Evolutionary conservation across 2,888 invertebrate species (phyloP).

Genomic region (Callosobruchus maculatus): DNA sequence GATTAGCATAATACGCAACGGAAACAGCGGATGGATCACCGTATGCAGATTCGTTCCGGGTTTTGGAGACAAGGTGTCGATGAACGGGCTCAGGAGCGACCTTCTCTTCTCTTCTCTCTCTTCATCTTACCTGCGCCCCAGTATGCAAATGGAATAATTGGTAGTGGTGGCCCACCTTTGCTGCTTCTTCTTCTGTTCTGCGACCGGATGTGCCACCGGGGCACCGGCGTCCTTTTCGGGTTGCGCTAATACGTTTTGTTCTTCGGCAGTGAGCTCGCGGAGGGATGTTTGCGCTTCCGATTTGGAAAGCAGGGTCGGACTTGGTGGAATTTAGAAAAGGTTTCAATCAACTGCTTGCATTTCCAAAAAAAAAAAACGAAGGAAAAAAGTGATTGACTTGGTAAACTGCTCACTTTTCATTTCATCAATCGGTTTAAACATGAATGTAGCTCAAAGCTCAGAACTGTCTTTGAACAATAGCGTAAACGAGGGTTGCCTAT

Average conservation of each 20-base stretch:
- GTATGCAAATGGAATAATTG: conserved; percentile 43
- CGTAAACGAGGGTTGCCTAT: too few species aligned
- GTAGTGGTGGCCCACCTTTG: neutral
- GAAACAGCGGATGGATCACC: conserved; percentile 4
- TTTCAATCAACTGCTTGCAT: too few species aligned
- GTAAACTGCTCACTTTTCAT: too few species aligned
- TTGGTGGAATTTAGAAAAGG: too few species aligned
- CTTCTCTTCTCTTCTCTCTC: neutral
- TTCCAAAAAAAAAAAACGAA: too few species aligned
- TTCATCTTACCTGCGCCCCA: conserved; percentile 35
- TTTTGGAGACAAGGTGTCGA: neutral
- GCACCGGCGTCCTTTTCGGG: conserved; percentile 13
- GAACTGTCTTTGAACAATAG: too few species aligned
- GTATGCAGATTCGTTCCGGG: conserved; percentile 45
- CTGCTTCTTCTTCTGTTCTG: too few species aligned
- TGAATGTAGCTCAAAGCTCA: too few species aligned
- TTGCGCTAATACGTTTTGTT: conserved; percentile 15
- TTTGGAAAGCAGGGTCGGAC: conserved; percentile 10
- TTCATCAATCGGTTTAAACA: too few species aligned
- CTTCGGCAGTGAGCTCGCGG: conserved; percentile 5
- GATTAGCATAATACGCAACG: neutral
- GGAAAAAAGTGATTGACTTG: too few species aligned
- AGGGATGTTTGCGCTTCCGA: conserved; percentile 9
- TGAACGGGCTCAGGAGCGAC: neutral
- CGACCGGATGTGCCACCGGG: neutral